Evolutionary conservation across 2,113 vertebrate species (phyloP).

Genomic region (Sinocyclocheilus anshuiensis): DNA sequence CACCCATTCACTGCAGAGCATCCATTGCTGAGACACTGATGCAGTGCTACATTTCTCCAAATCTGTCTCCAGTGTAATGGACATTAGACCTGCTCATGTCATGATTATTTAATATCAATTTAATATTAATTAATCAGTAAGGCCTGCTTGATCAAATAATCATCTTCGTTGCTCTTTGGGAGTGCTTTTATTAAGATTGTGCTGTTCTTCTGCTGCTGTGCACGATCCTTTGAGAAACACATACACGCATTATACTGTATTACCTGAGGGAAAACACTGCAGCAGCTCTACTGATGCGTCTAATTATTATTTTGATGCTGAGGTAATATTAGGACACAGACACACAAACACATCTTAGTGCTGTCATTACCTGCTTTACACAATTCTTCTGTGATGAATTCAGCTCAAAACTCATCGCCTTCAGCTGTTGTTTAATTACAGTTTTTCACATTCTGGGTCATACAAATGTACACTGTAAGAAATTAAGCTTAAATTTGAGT

Average conservation of each 20-base stretch:
- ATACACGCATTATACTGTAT: not conserved
- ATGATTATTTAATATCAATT: no score
- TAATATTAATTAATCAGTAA: no score
- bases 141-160: not conserved
- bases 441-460: no score
- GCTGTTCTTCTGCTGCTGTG: not conserved
- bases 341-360: not conserved
- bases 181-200: not conserved
- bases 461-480: no score
- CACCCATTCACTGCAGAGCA: no score
- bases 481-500: no score
- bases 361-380: not conserved
- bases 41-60: no score
- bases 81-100: not conserved
- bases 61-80: no score
- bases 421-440: not conserved
- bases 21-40: no score
- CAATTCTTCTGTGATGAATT: not conserved
- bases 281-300: no score
- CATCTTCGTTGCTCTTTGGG: not conserved
- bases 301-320: not conserved
- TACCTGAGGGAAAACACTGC: not conserved
- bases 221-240: not conserved
- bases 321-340: not conserved
- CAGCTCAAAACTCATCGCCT: not conserved